These are phyloP conservation scores for Diabrotica balteata DNA, from an alignment of 2,888 invertebrate genomes.

Conservation along the genomic window DNA sequence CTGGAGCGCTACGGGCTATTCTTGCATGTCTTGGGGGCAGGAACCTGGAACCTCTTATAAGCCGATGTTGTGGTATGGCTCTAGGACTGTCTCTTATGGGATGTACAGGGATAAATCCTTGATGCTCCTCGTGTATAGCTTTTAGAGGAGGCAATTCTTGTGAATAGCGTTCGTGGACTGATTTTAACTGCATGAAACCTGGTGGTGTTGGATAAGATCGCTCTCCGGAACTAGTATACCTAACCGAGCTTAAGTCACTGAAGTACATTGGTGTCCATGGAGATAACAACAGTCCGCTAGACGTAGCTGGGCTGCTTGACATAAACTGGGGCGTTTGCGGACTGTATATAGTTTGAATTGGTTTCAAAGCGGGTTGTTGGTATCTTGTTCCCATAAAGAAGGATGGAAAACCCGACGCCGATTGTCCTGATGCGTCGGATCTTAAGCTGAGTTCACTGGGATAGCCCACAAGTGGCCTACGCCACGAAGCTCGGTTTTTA, in stretches of 20 bases:
- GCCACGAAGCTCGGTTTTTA: constrained; percentile 69
- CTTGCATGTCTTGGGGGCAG: constrained; percentile 72
- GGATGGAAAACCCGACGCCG: constrained; percentile 58
- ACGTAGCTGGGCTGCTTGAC: constrained; percentile 72
- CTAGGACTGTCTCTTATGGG: constrained; percentile 70
- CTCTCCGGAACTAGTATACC: constrained; percentile 78
- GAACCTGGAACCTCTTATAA: constrained; percentile 70
- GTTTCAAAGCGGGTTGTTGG: constrained; percentile 46
- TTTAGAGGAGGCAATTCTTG: constrained; percentile 76
- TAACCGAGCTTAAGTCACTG: constrained; percentile 87
- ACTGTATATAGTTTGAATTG: constrained; percentile 58
- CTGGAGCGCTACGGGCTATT: constrained; percentile 72
- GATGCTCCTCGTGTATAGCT: constrained; percentile 76
- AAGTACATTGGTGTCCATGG: constrained; percentile 80
- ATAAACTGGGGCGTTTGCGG: constrained; percentile 66
- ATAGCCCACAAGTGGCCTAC: constrained; percentile 69
- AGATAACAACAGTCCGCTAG: constrained; percentile 66
- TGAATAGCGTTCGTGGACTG: constrained; percentile 73
- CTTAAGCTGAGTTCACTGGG: constrained; percentile 74
- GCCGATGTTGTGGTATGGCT: constrained; percentile 51
- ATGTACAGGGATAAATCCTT: constrained; percentile 69
- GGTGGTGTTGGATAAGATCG: constrained; percentile 78
- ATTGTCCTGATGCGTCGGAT: constrained; percentile 65
- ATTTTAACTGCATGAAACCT: constrained; percentile 70
- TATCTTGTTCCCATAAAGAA: constrained; percentile 45